A percentile compares a stretch with the other conserved stretches of the same genome.
Conservation (phyloP, 2,113 vertebrate genomes). For the Myotis lucifugus region DNA sequence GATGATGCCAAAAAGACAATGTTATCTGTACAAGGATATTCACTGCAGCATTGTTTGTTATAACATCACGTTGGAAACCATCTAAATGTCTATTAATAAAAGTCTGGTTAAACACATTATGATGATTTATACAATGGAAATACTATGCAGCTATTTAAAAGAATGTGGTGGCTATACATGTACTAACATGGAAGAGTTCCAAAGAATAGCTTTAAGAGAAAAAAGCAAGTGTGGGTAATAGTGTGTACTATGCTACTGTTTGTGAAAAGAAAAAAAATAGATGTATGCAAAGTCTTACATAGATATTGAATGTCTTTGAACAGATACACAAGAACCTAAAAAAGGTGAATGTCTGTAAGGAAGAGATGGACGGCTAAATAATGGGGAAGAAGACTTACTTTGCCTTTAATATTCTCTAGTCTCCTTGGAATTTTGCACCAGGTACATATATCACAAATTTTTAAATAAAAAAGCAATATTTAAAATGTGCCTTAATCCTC, state of each 20-base stretch:
- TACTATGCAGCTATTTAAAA: neutral
- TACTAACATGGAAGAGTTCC: neutral
- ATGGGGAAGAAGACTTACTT: neutral
- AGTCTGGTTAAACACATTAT: neutral
- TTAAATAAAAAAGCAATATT: neutral
- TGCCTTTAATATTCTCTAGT: neutral
- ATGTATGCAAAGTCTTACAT: neutral
- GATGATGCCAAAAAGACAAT: neutral
- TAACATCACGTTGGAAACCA: neutral
- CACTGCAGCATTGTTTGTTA: neutral
- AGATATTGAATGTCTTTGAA: neutral
- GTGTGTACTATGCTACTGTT: neutral
- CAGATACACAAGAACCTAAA: neutral
- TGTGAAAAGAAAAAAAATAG: neutral
- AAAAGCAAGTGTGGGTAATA: neutral
- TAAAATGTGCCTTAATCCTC: neutral
- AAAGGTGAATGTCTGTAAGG: neutral
- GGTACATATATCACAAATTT: neutral
- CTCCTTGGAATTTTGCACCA: conserved; percentile 13
- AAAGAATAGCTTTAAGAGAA: neutral
- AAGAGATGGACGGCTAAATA: neutral
- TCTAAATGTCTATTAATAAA: neutral
- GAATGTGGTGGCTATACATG: neutral
- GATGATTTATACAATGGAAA: neutral
- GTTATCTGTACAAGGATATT: neutral